phyloP scores from a whole-genome alignment of 1,140 invertebrate genomes.

The Zaprionus tsacasi region DNA sequence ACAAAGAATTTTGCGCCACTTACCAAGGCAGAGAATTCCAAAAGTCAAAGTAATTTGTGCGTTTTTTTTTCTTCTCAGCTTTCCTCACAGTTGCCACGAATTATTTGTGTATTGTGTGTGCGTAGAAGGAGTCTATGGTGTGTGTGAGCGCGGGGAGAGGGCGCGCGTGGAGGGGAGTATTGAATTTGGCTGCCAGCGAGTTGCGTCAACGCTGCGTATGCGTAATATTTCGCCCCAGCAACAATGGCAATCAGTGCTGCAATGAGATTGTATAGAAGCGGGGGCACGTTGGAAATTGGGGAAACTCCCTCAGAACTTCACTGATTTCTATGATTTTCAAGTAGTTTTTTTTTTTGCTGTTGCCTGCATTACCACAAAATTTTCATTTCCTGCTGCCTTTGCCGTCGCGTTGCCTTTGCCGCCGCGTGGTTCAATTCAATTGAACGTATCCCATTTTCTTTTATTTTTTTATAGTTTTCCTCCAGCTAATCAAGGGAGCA shows the following conservation, averaged over 20 bases:
- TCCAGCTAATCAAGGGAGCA: conserved; percentile 40
- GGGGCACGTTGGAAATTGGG: neutral
- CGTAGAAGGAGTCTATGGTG: neutral
- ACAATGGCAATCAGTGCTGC: conserved; percentile 49
- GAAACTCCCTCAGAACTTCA: conserved; percentile 11
- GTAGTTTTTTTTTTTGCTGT: conserved; percentile 16
- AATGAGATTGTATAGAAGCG: neutral
- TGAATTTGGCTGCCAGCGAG: conserved; percentile 43
- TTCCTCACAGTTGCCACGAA: conserved; percentile 22
- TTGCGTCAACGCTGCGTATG: conserved; percentile 44
- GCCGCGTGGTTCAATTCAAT: conserved; percentile 29
- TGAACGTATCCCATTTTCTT: conserved; percentile 38
- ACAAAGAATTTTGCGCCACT: conserved; percentile 52
- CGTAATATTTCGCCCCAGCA: conserved; percentile 50
- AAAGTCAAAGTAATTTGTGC: conserved; percentile 58
- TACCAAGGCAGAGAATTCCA: conserved; percentile 55
- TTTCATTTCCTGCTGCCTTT: conserved; percentile 13
- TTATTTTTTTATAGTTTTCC: conserved; percentile 23
- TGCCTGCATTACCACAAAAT: conserved; percentile 37
- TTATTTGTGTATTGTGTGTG: conserved; percentile 52
- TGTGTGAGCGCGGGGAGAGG: neutral
- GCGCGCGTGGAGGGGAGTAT: neutral
- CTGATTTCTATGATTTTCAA: conserved; percentile 53
- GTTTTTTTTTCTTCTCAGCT: conserved; percentile 1
- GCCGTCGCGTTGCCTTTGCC: neutral